These are phyloP conservation scores for Montipora cactus DNA, from an alignment of 64 coral and sea anemone species.

Conservation along the genomic window DNA sequence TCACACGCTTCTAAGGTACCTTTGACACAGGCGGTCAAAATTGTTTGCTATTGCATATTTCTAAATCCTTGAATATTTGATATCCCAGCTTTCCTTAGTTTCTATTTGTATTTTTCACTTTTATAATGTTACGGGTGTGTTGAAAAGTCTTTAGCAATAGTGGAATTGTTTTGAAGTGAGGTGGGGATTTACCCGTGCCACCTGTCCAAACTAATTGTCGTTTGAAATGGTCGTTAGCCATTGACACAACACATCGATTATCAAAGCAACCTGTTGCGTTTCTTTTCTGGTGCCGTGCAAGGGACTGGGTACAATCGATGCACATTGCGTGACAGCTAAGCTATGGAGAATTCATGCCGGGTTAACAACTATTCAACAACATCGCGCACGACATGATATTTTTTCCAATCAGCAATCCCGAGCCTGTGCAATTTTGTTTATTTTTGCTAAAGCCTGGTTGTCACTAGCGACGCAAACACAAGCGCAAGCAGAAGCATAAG, in stretches of 20 bases:
- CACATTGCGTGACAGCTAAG: too few relatives aligned
- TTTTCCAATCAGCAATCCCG: too few relatives aligned
- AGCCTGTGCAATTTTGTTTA: too few relatives aligned
- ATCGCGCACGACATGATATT: too few relatives aligned
- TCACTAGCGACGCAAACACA: too few relatives aligned
- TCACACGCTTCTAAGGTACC: neutral
- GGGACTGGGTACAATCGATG: too few relatives aligned
- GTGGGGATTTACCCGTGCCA: conserved; percentile 1
- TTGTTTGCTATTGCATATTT: neutral
- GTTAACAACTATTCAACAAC: too few relatives aligned
- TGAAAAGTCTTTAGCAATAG: neutral
- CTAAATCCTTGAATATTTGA: neutral
- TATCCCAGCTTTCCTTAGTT: neutral
- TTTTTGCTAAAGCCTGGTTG: too few relatives aligned
- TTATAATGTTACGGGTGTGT: neutral
- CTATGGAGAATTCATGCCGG: too few relatives aligned
- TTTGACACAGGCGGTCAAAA: neutral
- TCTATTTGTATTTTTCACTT: neutral
- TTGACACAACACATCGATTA: neutral
- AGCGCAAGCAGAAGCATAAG: too few relatives aligned
- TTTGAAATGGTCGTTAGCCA: neutral
- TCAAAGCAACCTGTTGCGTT: neutral
- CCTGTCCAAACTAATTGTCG: conserved; percentile 19
- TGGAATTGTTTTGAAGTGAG: conserved; percentile 14
- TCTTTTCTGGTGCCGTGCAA: neutral